These are phyloP conservation scores for Alectoris magna DNA, from an alignment of 2,797 vertebrate genomes.

Conservation along the genomic window DNA sequence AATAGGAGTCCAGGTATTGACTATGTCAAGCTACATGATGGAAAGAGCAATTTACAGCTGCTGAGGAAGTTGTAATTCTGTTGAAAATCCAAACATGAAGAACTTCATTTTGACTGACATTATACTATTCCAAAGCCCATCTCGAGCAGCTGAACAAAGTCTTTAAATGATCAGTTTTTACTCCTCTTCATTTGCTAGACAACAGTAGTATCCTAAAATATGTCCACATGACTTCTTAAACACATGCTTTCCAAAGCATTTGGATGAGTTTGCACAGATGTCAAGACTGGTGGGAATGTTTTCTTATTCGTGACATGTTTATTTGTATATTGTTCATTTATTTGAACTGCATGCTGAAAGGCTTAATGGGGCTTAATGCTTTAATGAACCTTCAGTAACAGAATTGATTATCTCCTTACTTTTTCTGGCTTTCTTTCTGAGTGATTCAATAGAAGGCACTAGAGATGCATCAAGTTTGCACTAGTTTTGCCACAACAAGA, in stretches of 20 bases:
- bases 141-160: neutral
- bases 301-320: neutral
- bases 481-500: neutral
- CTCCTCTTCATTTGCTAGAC: neutral
- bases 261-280: neutral
- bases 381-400: neutral
- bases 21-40: neutral
- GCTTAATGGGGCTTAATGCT: neutral
- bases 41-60: conserved; percentile 38
- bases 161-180: neutral
- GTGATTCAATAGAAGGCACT: neutral
- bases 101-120: neutral
- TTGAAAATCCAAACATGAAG: neutral
- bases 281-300: neutral
- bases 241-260: neutral
- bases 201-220: neutral
- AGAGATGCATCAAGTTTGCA: neutral
- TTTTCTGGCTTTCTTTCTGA: neutral
- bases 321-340: neutral
- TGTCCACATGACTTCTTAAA: neutral
- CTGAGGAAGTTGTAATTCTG: neutral
- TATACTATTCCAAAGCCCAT: neutral
- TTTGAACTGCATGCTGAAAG: neutral
- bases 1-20: conserved; percentile 9
- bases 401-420: conserved; percentile 4